Conservation (phyloP, 2,888 invertebrate species). For the Lamproptera curius region DNA sequence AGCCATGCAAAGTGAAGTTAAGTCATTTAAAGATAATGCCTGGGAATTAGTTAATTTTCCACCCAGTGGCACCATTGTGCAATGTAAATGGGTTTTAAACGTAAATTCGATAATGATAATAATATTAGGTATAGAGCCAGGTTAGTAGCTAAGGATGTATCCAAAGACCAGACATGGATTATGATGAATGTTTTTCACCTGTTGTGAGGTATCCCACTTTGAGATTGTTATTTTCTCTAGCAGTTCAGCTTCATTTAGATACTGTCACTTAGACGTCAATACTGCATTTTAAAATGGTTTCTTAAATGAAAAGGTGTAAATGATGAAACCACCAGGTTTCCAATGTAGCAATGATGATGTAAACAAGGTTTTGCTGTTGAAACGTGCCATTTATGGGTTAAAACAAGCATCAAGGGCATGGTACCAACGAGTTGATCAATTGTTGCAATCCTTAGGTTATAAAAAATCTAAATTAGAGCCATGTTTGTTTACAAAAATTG, state of each 20-base stretch:
- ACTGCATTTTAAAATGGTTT: conserved; percentile 22
- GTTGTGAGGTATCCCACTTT: conserved; percentile 19
- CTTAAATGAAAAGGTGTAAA: conserved; percentile 18
- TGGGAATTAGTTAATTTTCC: conserved; percentile 2
- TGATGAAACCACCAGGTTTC: conserved; percentile 12
- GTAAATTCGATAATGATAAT: conserved; percentile 15
- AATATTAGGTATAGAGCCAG: conserved; percentile 16
- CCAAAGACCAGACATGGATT: conserved; percentile 15
- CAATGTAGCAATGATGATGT: background rate
- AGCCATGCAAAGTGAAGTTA: background rate
- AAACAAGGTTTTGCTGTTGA: conserved; percentile 7
- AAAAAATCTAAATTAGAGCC: background rate
- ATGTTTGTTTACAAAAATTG: no score
- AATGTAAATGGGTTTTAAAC: conserved; percentile 2
- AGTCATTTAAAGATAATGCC: background rate
- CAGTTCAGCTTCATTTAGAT: conserved; percentile 14
- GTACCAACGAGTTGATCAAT: conserved; percentile 10
- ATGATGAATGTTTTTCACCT: conserved; percentile 19
- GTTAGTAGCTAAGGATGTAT: conserved; percentile 12
- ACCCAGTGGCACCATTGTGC: background rate
- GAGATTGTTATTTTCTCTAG: conserved; percentile 14
- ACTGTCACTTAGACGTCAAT: no score
- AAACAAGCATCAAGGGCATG: conserved; percentile 7
- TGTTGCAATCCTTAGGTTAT: background rate
- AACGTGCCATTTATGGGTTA: conserved; percentile 10